Evolutionary conservation across 2,888 invertebrate genomes (phyloP), one percentile per base, ranked within the genome.

Genomic region (Rhamnusium bicolor): DNA sequence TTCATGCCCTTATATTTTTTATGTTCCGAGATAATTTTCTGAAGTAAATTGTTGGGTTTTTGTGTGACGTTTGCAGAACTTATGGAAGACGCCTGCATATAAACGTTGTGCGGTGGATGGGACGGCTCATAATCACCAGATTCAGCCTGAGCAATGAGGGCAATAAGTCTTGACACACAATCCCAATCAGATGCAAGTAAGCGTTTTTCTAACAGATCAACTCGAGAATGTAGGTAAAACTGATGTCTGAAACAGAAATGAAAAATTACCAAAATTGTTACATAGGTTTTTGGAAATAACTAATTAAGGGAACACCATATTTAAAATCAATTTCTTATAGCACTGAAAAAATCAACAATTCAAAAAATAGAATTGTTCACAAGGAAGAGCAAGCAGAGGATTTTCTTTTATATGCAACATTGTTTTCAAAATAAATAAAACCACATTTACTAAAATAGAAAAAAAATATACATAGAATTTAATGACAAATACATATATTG

Each of bases 211-310:
- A 92, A 89, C 78, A 95, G 88, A 86, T 96, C 95, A 51, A 93
- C 90, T 83, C 93, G 93, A 1, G 96, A 94, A 87, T 96, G 95
- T 79, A 95, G 91, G 86, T 95, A 97, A 88, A 96, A 96, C 86
- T 95, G 93, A 87, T 95, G 91, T 81, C 92, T 92, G 88, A n/a
- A 89, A 89, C 62, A 68, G 79, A 77, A 76, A 69, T 51, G 1
- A 18, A 19, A 40, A 40, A 12, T 40, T 40, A 4, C 2, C 2
- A 6, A 24, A 24, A 24, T 24, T 24, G 6, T 24, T 24, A 6
- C 2, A 24, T 24, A 40, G 40, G 3, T 40, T 40, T 40, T 4
- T 12, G n/a, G n/a, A n/a, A 40, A 40, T 4, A n/a, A 2, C n/a
- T 10, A 40, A 24, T 24, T 2, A 24, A n/a, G n/a, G n/a, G n/a